These are phyloP conservation scores for Galaxea fascicularis DNA, from an alignment of 92 coral and sea anemone genomes.

Conservation along the genomic window DNA sequence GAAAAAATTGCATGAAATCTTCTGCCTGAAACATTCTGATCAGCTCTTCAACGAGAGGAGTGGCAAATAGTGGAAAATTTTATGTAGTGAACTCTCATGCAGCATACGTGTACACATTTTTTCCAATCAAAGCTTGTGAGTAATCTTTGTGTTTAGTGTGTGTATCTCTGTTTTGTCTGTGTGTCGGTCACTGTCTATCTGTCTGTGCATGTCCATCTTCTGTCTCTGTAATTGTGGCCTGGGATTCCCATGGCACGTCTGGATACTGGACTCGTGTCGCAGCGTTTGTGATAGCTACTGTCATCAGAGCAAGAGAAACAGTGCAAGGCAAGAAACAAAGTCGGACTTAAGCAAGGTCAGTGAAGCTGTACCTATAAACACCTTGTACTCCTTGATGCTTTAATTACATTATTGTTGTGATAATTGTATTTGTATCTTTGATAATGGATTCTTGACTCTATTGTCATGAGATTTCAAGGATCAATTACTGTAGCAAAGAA, in stretches of 20 bases:
- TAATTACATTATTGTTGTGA: background rate
- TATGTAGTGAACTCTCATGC: background rate
- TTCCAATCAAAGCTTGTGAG: conserved; percentile 24
- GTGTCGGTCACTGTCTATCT: background rate
- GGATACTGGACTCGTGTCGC: conserved; percentile 26
- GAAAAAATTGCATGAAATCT: too few species aligned
- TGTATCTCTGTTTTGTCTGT: background rate
- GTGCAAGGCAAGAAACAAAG: conserved; percentile 56
- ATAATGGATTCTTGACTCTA: conserved; percentile 15
- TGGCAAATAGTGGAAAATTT: background rate
- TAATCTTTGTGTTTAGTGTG: conserved; percentile 13
- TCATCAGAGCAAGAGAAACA: conserved; percentile 10
- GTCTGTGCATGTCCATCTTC: background rate
- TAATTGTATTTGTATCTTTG: conserved; percentile 19
- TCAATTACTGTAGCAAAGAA: conserved; percentile 18
- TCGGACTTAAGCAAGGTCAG: conserved; percentile 48
- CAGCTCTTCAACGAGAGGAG: background rate
- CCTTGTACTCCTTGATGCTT: conserved; percentile 2
- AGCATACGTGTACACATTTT: background rate
- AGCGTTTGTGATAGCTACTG: background rate
- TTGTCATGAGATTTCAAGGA: background rate
- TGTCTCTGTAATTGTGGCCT: conserved; percentile 26
- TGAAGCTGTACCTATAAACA: conserved; percentile 37
- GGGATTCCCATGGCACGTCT: conserved; percentile 35
- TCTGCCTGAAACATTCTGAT: background rate